Evolutionary conservation across 2,113 vertebrate species (phyloP).

Genomic region (Euleptes europaea): DNA sequence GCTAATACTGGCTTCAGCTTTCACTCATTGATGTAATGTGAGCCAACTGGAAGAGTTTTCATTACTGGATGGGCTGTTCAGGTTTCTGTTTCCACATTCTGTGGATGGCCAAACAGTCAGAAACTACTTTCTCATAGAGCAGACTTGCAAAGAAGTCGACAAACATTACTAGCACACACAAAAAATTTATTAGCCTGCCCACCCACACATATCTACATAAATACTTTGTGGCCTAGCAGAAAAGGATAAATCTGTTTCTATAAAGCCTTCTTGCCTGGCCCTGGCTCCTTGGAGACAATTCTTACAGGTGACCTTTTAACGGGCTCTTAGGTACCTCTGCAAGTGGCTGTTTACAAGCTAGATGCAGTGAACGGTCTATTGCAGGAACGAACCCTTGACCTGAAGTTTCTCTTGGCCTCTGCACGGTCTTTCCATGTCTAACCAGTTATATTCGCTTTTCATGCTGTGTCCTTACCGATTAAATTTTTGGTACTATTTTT

Average conservation of each 20-base stretch:
- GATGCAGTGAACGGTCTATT: neutral
- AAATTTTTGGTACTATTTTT: too few species aligned
- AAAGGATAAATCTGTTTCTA: neutral
- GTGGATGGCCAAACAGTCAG: neutral
- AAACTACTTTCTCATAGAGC: neutral
- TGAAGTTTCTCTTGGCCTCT: neutral
- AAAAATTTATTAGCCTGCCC: neutral
- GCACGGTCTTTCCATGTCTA: neutral
- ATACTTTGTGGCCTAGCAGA: neutral
- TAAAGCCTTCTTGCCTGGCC: neutral
- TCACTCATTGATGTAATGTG: neutral
- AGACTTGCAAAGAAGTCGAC: neutral
- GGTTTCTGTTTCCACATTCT: neutral
- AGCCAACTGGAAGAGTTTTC: neutral
- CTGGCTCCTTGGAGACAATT: neutral
- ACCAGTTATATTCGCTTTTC: neutral
- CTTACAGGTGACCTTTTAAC: neutral
- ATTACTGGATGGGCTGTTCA: neutral
- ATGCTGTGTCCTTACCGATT: too few species aligned
- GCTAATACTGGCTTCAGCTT: neutral
- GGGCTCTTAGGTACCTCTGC: neutral
- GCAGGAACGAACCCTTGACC: neutral
- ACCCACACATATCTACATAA: neutral
- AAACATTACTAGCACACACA: neutral
- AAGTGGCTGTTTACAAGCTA: neutral